phyloP scores from a whole-genome alignment of 2,888 invertebrate species.

The Mystacides longicornis region DNA sequence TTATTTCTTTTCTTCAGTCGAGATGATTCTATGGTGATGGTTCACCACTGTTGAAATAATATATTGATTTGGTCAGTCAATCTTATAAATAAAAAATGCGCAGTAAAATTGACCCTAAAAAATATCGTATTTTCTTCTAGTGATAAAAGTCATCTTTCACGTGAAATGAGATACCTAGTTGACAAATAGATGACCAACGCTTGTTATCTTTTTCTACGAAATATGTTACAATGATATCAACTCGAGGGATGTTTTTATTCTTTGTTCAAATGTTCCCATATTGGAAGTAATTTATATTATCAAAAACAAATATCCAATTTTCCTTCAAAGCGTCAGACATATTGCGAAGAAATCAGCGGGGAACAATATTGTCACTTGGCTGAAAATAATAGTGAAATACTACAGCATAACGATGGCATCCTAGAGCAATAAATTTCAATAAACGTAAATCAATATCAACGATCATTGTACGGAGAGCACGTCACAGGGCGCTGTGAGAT shows the following conservation, averaged over 20 bases:
- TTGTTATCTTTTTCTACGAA: background rate
- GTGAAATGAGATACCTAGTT: background rate
- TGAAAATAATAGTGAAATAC: constrained; percentile 2
- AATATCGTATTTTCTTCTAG: background rate
- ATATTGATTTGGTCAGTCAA: background rate
- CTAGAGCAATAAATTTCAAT: background rate
- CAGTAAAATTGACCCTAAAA: background rate
- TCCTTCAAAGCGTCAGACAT: background rate
- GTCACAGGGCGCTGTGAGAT: too few species aligned
- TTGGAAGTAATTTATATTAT: background rate
- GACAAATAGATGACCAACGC: too few species aligned
- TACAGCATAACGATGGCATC: background rate
- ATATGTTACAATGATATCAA: background rate
- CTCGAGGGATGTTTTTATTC: too few species aligned
- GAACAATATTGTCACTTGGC: background rate
- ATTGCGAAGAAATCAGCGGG: background rate
- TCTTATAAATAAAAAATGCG: background rate
- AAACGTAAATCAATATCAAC: background rate
- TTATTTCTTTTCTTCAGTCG: too few species aligned
- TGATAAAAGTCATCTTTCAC: background rate
- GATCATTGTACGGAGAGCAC: background rate
- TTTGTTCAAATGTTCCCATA: background rate
- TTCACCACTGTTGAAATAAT: too few species aligned
- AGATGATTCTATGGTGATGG: too few species aligned
- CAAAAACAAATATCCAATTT: background rate